These are phyloP conservation scores for Pseudomyrmex concolor DNA, from an alignment of 1,140 invertebrate genomes.

Conservation along the genomic window DNA sequence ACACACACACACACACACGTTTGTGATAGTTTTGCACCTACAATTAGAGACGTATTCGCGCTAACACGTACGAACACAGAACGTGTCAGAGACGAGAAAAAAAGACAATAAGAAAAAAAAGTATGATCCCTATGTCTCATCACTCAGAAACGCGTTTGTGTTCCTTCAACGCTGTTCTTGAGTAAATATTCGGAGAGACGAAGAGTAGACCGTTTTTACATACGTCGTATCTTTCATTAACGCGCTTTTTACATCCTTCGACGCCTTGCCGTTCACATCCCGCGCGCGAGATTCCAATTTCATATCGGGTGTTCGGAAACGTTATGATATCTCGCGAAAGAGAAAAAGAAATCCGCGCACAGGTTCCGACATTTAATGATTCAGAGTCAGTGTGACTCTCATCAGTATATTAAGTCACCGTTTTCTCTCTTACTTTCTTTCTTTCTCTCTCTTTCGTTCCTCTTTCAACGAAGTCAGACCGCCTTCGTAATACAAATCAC, in stretches of 20 bases:
- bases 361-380: conserved; percentile 29
- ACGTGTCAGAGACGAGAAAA: too few relatives aligned
- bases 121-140: conserved; percentile 21
- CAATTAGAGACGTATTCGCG: too few relatives aligned
- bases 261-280: conserved; percentile 32
- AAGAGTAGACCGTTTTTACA: conserved; percentile 46
- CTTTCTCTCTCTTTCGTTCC: neutral
- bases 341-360: neutral
- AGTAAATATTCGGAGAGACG: conserved; percentile 34
- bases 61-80: too few relatives aligned
- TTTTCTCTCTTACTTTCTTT: conserved; percentile 8
- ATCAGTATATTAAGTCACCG: conserved; percentile 38
- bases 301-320: conserved; percentile 24
- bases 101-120: neutral
- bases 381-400: conserved; percentile 34
- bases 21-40: neutral
- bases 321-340: neutral
- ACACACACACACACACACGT: neutral
- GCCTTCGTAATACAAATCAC: conserved; percentile 52
- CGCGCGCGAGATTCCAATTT: conserved; percentile 32
- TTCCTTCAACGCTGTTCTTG: conserved; percentile 45
- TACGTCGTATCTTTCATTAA: conserved; percentile 53
- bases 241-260: conserved; percentile 45
- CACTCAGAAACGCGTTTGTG: conserved; percentile 25
- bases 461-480: neutral